Conservation (phyloP, 2,797 vertebrate species). For the Micrastur ruficollis region DNA sequence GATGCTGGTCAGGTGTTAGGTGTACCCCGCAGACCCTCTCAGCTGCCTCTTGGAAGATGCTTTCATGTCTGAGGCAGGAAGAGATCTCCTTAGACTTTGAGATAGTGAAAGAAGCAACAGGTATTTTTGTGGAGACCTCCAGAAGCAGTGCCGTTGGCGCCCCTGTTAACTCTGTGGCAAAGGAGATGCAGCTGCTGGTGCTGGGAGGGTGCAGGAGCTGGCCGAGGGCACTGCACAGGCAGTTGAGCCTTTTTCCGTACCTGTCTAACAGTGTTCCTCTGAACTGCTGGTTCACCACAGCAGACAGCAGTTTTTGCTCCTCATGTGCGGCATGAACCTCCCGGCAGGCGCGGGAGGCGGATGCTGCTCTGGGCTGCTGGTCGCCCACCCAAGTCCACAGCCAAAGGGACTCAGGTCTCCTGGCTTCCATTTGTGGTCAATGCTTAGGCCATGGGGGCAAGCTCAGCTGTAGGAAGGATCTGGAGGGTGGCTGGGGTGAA, state of each 20-base stretch:
- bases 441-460: accelerated
- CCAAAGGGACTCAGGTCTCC: accelerated
- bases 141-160: background rate
- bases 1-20: background rate
- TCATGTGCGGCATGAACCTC: accelerated
- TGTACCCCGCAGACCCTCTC: background rate
- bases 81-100: background rate
- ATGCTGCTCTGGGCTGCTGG: background rate
- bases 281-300: background rate
- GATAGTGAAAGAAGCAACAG: background rate
- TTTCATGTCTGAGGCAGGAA: background rate
- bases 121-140: background rate
- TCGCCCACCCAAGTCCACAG: accelerated
- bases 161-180: too few species aligned
- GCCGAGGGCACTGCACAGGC: background rate
- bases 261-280: background rate
- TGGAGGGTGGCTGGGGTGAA: background rate
- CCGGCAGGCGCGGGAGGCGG: background rate
- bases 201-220: background rate
- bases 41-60: background rate
- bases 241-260: accelerated
- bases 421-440: background rate
- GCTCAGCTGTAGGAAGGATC: background rate
- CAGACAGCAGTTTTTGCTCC: background rate
- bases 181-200: background rate